phyloP scores from a whole-genome alignment of 2,113 vertebrate genomes.

The Amblyopsis rosae region DNA sequence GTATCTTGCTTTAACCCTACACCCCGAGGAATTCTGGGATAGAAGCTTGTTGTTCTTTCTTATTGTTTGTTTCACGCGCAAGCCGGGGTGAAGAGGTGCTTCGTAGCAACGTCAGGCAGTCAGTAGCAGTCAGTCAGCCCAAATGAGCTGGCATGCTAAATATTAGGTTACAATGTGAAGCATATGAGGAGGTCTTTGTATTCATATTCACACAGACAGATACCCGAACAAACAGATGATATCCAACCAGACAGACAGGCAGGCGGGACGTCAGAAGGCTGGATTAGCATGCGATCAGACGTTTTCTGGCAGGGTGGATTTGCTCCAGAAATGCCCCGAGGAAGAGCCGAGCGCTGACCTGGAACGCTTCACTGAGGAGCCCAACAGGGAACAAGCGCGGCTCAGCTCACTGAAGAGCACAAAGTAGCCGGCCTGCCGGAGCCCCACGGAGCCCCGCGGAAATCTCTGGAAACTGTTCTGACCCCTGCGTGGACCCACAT shows the following conservation, averaged over 20 bases:
- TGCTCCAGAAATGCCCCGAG: conserved; percentile 52
- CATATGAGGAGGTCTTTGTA: conserved; percentile 44
- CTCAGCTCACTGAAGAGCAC: conserved; percentile 27
- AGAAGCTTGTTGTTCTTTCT: conserved; percentile 3
- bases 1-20: background rate
- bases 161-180: conserved; percentile 19
- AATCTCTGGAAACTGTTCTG: background rate
- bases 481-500: background rate
- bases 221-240: background rate
- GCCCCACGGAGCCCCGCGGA: no score
- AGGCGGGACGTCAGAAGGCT: background rate
- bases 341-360: conserved; percentile 37
- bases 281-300: conserved; percentile 46
- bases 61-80: conserved; percentile 11
- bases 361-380: conserved; percentile 43
- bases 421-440: conserved; percentile 22
- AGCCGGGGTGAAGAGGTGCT: conserved; percentile 23
- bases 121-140: conserved; percentile 12
- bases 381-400: conserved; percentile 8
- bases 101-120: background rate
- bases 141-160: conserved; percentile 26
- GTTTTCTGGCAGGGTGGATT: conserved; percentile 30
- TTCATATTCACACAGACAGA: conserved; percentile 31
- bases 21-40: conserved; percentile 9
- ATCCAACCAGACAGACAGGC: background rate